These are phyloP conservation scores for Fabriciana adippe DNA, from an alignment of 2,888 invertebrate species.

Conservation along the genomic window DNA sequence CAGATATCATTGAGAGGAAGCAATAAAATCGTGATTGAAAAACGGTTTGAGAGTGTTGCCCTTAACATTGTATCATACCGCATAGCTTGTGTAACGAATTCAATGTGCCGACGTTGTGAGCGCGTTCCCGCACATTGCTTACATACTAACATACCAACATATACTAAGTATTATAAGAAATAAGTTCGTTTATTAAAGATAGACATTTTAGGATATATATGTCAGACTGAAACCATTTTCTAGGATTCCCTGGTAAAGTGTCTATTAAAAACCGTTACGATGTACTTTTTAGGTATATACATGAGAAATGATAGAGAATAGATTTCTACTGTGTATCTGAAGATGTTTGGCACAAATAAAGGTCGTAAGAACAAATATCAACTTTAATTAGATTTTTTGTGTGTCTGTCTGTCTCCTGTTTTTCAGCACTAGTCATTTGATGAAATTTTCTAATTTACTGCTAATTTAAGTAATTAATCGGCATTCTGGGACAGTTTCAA, in stretches of 20 bases:
- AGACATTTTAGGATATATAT: background rate
- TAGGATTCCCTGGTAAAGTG: background rate
- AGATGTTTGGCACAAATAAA: too few species aligned
- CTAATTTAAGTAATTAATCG: too few species aligned
- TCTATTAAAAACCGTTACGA: too few species aligned
- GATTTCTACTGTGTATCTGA: too few species aligned
- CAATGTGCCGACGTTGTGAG: constrained; percentile 28
- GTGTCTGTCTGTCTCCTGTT: too few species aligned
- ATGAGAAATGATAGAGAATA: too few species aligned
- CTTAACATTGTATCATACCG: constrained; percentile 44
- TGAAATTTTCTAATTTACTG: too few species aligned
- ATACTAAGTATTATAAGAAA: constrained; percentile 8
- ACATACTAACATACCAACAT: constrained; percentile 28
- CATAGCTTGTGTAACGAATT: constrained; percentile 45
- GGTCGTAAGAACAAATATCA: too few species aligned
- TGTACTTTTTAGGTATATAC: too few species aligned
- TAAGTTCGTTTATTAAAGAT: background rate
- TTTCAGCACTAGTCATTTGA: too few species aligned
- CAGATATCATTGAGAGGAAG: constrained; percentile 42
- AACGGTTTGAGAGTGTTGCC: constrained; percentile 39
- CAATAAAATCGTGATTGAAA: constrained; percentile 46
- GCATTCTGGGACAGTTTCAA: too few species aligned
- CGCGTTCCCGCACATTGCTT: constrained; percentile 34
- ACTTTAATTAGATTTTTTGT: too few species aligned
- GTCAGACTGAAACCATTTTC: background rate